Percentiles rank a stretch among this genome's conserved stretches.
phyloP scores from a whole-genome alignment of 2,113 vertebrate species.

The Dromiciops gliroides region DNA sequence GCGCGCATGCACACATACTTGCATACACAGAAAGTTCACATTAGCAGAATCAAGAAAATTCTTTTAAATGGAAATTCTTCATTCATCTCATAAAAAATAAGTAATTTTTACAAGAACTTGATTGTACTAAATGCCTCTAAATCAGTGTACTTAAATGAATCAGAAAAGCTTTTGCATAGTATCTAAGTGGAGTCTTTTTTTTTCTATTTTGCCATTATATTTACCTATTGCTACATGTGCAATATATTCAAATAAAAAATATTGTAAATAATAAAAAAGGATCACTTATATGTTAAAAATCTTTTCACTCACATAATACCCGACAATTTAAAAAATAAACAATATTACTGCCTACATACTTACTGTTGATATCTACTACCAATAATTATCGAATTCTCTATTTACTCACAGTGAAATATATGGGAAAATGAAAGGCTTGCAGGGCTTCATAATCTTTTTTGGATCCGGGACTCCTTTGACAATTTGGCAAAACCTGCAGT shows the following conservation, averaged over 20 bases:
- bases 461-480: background rate
- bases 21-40: constrained; percentile 63
- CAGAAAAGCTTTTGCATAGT: constrained; percentile 28
- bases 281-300: constrained; percentile 1
- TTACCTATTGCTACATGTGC: constrained; percentile 27
- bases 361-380: background rate
- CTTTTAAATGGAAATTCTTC: constrained; percentile 82
- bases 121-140: constrained; percentile 60
- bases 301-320: background rate
- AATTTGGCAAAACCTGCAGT: background rate
- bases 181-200: background rate
- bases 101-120: constrained; percentile 60
- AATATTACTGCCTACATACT: background rate
- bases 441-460: background rate
- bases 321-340: too few relatives aligned
- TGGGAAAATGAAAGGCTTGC: background rate
- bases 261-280: constrained; percentile 9
- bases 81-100: constrained; percentile 76
- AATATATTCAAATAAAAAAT: constrained; percentile 7
- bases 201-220: background rate
- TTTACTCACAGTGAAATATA: background rate
- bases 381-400: background rate
- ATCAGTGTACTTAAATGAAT: constrained; percentile 50
- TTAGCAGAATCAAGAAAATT: constrained; percentile 81
- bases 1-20: constrained; percentile 68